Evolutionary conservation across 2,888 invertebrate genomes (phyloP), one percentile per base, ranked within the genome.

Genomic region (Sclerodermus sp.): DNA sequence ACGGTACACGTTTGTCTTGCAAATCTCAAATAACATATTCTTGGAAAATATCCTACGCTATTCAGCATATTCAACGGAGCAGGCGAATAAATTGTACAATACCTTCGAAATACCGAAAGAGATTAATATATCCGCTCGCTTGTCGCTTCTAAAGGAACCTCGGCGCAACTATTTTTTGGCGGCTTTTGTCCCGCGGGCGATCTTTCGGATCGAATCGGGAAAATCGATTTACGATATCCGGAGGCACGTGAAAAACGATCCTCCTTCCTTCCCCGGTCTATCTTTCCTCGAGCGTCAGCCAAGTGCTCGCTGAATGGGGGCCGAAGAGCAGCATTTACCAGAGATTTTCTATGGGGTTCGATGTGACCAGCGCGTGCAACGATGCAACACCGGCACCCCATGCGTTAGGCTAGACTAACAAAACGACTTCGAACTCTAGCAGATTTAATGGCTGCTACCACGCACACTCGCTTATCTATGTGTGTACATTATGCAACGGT

Each of bases 351-450:
- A 63, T 60, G 58, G 63, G 49, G 46, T 55, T 49, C 53, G 36
- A 52, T 52, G 49, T 51, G 51, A 44, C 23, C 23, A 23, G 45
- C 62, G 53, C 53, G 58, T 55, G 55, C 47, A 57, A 51, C 46
- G 48, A 36, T 43, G 43, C 50, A 31, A 37, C 32, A n/a, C 32
- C 8, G 23, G 23, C 8, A 5, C 23, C 8, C 8, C 23, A 8
- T 23, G 23, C 23, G 23, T 23, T 23, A 8, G 23, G 23, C 23
- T 23, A 23, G 23, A 23, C 23, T 23, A 23, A 23, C 71, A 71
- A 71, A 72, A 71, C 72, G 68, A 70, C 70, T 70, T 69, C 62
- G 64, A 67, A 66, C 59, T 62, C 65, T 59, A 59, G 64, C 61
- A 55, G 66, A 64, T 67, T 70, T 68, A 68, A 70, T 68, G 64